Conservation (phyloP, 2,113 vertebrate genomes). For the Poeciliopsis occidentalis region DNA sequence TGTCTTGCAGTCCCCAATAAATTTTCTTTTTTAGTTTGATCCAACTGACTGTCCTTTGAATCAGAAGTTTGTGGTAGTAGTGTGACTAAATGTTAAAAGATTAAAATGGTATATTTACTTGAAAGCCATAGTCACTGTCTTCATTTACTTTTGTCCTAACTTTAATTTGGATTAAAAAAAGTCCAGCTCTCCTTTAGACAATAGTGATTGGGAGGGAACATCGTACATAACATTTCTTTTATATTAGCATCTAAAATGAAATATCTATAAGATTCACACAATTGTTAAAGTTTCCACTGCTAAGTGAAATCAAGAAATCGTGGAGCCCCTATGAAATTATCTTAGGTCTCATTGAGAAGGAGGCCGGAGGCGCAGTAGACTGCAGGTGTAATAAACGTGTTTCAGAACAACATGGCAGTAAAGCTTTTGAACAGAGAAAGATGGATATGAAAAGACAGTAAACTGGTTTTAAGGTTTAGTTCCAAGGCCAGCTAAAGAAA, state of each 20-base stretch:
- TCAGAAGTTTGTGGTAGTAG: too few relatives aligned
- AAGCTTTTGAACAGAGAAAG: slow-evolving; percentile 40
- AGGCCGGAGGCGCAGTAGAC: slow-evolving; percentile 26
- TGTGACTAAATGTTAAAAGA: too few relatives aligned
- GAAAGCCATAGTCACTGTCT: too few relatives aligned
- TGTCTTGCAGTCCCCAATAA: too few relatives aligned
- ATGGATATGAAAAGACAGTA: slow-evolving; percentile 34
- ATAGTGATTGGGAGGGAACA: slow-evolving; percentile 58
- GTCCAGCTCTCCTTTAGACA: slow-evolving; percentile 47
- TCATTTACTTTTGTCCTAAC: slow-evolving; percentile 21
- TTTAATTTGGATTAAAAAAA: slow-evolving; percentile 62
- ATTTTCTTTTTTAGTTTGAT: too few relatives aligned
- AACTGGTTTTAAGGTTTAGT: slow-evolving; percentile 31
- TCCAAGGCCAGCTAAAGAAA: slow-evolving; percentile 42
- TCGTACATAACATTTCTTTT: slow-evolving; percentile 57
- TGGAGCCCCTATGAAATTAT: slow-evolving; percentile 55
- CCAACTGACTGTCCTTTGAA: too few relatives aligned
- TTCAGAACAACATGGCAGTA: slow-evolving; percentile 36
- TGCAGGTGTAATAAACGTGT: slow-evolving; percentile 45
- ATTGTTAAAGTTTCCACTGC: slow-evolving; percentile 28
- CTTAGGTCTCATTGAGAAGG: slow-evolving; percentile 6
- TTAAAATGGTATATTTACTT: too few relatives aligned
- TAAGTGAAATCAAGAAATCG: slow-evolving; percentile 34
- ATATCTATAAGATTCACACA: slow-evolving; percentile 42
- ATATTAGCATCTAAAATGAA: slow-evolving; percentile 62